A percentile compares a stretch with the other conserved stretches of the same genome.
These are phyloP conservation scores for Cynopterus brachyotis DNA, from an alignment of 2,113 vertebrate genomes.

Conservation along the genomic window DNA sequence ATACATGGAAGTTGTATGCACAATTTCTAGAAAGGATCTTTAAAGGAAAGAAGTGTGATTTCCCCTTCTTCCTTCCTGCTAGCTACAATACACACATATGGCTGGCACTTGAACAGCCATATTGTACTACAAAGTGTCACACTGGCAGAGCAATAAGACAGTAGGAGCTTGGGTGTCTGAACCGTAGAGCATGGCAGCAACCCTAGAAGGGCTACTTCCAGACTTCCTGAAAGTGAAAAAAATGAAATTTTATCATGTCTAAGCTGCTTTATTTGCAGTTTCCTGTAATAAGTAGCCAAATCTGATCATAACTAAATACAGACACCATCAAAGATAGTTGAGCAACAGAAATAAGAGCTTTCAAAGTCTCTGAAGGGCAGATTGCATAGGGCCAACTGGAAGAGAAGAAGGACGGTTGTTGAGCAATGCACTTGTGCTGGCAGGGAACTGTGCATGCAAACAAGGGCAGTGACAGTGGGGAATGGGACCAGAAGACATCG, in stretches of 20 bases:
- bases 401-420: no score
- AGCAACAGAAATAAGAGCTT: background rate
- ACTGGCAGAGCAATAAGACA: background rate
- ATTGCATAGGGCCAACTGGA: no score
- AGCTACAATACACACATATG: background rate
- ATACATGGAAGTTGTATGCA: background rate
- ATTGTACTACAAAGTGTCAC: rapidly evolving
- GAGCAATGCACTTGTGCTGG: no score
- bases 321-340: background rate
- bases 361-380: background rate
- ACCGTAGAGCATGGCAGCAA: no score
- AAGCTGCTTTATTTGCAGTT: no score
- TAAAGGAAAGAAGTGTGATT: background rate
- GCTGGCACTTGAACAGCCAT: background rate
- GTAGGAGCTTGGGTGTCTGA: background rate
- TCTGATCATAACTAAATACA: background rate
- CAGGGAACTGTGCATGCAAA: background rate
- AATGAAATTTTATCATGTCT: background rate
- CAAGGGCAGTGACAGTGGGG: background rate
- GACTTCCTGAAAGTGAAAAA: background rate
- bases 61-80: background rate
- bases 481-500: background rate
- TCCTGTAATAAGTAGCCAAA: background rate
- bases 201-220: background rate
- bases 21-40: background rate